Base-by-base conservation (phyloP, 2,113 vertebrate genomes). In the Cyanocitta stelleri region DNA sequence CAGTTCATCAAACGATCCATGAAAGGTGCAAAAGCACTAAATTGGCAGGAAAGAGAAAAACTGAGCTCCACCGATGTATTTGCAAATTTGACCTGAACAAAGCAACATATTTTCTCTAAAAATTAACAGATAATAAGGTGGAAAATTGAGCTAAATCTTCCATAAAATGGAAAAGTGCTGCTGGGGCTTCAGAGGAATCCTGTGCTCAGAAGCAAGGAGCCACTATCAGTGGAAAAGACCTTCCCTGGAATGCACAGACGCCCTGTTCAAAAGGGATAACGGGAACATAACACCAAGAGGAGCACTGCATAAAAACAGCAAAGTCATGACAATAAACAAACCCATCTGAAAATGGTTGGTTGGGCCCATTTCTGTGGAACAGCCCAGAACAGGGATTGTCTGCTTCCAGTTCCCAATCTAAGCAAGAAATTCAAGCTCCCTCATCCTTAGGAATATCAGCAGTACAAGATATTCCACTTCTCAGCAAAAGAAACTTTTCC, bases 271-370 rank as follows among this genome's bases (percentile, higher is more conserved):
- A 61, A 63, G 13, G 24, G 13, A 1, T 18, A 85, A 81, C 12
- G 41, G 48, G 20, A 85, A 63, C 26, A 1, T 1, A 80, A 89
- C 55, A 77, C n/a, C 48, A 59, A 32, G 62, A 81, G 37, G 26
- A 77, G 48, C 3, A 0, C 10, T 22, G 30, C 43, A 71, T 6
- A 37, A 59, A 77, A 33, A 8, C 56, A 59, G 8, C 5, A 0
- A 67, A 78, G 68, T 3, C 14, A 9, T 0, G 3, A 21, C 35
- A 76, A 48, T 27, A 88, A 91, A 58, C 41, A 69, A 61, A 66
- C 5, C 11, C n/a, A 6, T n/a, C 29, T 58, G 52, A 43, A 93
- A 82, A 32, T 2, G 11, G 24, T 7, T 46, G 13, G 7, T 89
- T 24, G 39, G 26, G 13, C 29, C 16, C 19, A 13, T 46, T 74